Evolutionary conservation across 2,797 vertebrate genomes (phyloP), one percentile per base, ranked within the genome.

Genomic region (Sparidentex hasta): DNA sequence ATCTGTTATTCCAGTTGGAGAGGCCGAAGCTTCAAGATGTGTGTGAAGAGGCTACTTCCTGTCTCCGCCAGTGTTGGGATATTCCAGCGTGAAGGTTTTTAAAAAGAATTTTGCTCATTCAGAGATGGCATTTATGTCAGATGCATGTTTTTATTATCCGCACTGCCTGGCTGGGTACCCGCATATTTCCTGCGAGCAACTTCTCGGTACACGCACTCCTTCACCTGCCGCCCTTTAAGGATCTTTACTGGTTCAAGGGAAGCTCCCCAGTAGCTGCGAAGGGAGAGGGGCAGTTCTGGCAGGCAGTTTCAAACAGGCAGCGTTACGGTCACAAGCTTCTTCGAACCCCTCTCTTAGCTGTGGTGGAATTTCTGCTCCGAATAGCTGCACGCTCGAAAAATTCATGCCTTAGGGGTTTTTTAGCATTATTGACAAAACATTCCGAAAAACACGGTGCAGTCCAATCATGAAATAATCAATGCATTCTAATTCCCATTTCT

Each of bases 401-500:
- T 80, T 55, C 46, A 71, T 65, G 73, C 75, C 86, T 70, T 29
- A 27, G 69, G 63, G 58, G 20, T 25, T 48, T 33, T 27, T 38
- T 23, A 63, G 43, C 47, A 59, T 72, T 43, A 81, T 65, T 67
- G 84, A 74, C 57, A 82, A 82, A 85, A 52, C 16, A 70, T 38
- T 38, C 56, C 25, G 55, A 70, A 67, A 82, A 82, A 69, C 16
- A 52, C 59, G 21, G 12, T 17, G 50, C 33, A n/a, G 48, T 63
- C 47, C 47, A 76, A 78, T 80, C 47, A 73, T 83, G 41, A 85
- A 89, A 83, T 80, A 85, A 88, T 84, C 23, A 83, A 59, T 33
- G 73, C 48, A 71, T 68, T 80, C 46, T 58, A 61, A 81, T 79
- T 84, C 29, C 48, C 27, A 73, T 75, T 76, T 62, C 47, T 25